Base-by-base conservation (phyloP, 2,797 vertebrate genomes). In the Martes flavigula region DNA sequence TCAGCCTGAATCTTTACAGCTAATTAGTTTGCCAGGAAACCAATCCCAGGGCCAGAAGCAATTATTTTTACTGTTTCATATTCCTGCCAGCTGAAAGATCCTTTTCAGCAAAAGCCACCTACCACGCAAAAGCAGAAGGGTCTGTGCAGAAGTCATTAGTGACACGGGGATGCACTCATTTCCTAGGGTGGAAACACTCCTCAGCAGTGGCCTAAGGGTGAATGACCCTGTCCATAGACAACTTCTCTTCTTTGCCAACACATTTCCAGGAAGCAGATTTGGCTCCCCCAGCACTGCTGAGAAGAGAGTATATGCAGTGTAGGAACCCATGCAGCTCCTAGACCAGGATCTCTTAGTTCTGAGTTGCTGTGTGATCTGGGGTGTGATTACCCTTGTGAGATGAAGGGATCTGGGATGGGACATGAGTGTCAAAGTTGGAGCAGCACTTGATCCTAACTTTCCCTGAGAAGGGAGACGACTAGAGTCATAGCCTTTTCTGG, bases 11-110 rank as follows among this genome's bases (percentile, higher is more conserved):
- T 38, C 15, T 82, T 94, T 56, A 56, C 12, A 77, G 40, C 8
- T 62, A 87, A 68, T 87, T 82, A 51, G 64, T 94, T 75, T 91
- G 20, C 83, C 30, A 18, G 75, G 82, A 91, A 96, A 83, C 21
- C 38, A 87, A 20, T 68, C 66, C 38, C 27, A 58, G 58, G 40
- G 32, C 27, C 77, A 91, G 83, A 77, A 77, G 58, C 64, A 94
- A 58, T 60, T 68, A 40, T 77, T 66, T 64, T 94, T 70, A 85
- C n/a, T 38, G n/a, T 66, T 72, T 73, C 32, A 32, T 9, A 81
- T 90, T 87, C 62, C 25, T 87, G 25, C 46, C 46, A 48, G 48
- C 25, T 64, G 48, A 64, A 75, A 46, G 13, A 8, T 94, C 58
- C 48, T 90, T 7, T 0, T 72, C 32, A 60, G 21, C 40, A 68